Evolutionary conservation across 1,140 invertebrate genomes (phyloP).

Genomic region (Drosophila mayri): DNA sequence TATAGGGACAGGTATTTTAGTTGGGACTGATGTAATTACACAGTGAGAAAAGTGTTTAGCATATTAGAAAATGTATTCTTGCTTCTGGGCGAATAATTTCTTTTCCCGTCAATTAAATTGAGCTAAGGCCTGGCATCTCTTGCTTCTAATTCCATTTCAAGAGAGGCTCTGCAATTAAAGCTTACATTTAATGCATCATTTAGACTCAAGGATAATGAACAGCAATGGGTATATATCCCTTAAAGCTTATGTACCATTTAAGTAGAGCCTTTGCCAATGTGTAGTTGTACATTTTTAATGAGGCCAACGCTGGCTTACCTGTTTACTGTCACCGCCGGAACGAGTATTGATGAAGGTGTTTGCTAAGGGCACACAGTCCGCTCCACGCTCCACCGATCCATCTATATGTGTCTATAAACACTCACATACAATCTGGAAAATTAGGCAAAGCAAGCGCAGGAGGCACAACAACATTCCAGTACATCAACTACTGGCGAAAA

Average conservation of each 20-base stretch:
- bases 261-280: not conserved
- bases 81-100: too few species aligned
- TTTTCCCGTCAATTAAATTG: not conserved
- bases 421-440: conserved; percentile 42
- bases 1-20: not conserved
- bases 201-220: not conserved
- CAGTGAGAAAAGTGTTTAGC: conserved; percentile 2
- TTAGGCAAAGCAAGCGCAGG: conserved; percentile 51
- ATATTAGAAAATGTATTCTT: not conserved
- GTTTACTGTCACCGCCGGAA: conserved; percentile 37
- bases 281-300: conserved; percentile 38
- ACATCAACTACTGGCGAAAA: conserved; percentile 38
- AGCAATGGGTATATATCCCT: not conserved
- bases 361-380: conserved; percentile 14
- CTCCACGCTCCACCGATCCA: conserved; percentile 18
- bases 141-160: not conserved
- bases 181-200: not conserved
- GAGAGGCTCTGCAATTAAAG: not conserved
- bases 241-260: not conserved
- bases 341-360: conserved; percentile 52
- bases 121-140: not conserved
- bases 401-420: not conserved
- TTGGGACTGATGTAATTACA: conserved; percentile 2
- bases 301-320: conserved; percentile 22
- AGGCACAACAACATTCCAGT: conserved; percentile 43